These are phyloP conservation scores for Drosophila bunnanda DNA, from an alignment of 2,888 invertebrate genomes.

Conservation along the genomic window DNA sequence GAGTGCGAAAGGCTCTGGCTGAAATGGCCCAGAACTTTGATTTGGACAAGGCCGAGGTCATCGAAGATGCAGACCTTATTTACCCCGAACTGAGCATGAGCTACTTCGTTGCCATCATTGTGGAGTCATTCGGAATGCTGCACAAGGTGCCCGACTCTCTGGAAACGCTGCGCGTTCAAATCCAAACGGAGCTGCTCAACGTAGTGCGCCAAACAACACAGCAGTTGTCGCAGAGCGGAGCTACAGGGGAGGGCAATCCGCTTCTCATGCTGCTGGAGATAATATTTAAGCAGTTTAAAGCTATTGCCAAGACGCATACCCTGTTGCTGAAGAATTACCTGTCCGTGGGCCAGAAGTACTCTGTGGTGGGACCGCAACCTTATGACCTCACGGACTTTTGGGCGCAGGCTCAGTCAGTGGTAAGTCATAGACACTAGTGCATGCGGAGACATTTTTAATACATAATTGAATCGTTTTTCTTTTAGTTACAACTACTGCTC, in stretches of 20 bases:
- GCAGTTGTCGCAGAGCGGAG: conserved; percentile 86
- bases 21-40: conserved; percentile 85
- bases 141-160: conserved; percentile 94
- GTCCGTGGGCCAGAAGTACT: conserved; percentile 87
- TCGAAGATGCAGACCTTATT: conserved; percentile 86
- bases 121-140: conserved; percentile 93
- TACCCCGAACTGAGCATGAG: conserved; percentile 88
- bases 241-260: conserved; percentile 80
- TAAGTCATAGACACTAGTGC: too few relatives aligned
- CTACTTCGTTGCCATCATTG: conserved; percentile 91
- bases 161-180: conserved; percentile 92
- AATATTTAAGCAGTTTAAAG: conserved; percentile 92
- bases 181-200: conserved; percentile 92
- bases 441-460: too few relatives aligned
- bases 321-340: conserved; percentile 88
- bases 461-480: conserved; percentile 28
- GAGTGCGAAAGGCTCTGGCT: conserved; percentile 86
- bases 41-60: conserved; percentile 85
- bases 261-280: conserved; percentile 89
- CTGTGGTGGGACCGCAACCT: conserved; percentile 83
- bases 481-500: conserved; percentile 91
- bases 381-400: conserved; percentile 93
- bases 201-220: conserved; percentile 93
- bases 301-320: conserved; percentile 91
- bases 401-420: conserved; percentile 95